Evolutionary conservation across 2,888 invertebrate genomes (phyloP).

Genomic region (Galerucella pusilla): DNA sequence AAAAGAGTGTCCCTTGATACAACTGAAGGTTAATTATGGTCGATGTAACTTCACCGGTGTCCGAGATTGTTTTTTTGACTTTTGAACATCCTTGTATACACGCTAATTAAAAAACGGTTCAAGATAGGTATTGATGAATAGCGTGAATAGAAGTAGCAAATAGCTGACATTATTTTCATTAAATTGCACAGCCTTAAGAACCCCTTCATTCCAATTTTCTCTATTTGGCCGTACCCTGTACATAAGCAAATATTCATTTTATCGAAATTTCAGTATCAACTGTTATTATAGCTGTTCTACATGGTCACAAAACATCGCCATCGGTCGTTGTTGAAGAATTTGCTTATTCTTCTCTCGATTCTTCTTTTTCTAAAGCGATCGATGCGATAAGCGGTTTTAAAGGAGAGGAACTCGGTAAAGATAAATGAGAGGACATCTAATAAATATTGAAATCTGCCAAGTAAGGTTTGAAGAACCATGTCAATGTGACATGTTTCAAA

Average conservation of each 20-base stretch:
- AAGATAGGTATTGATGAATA: too few species aligned
- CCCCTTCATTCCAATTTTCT: too few species aligned
- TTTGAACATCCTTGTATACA: too few species aligned
- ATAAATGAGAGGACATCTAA: slow-evolving; percentile 55
- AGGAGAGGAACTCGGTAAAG: slow-evolving; percentile 37
- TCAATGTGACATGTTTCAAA: slow-evolving; percentile 59
- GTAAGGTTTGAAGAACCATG: slow-evolving; percentile 63
- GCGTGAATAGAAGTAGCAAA: too few species aligned
- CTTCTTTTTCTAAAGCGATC: slow-evolving; percentile 43
- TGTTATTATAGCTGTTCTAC: slow-evolving; percentile 55
- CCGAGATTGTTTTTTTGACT: too few species aligned
- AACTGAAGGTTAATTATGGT: too few species aligned
- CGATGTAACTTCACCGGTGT: too few species aligned
- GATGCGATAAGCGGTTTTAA: slow-evolving; percentile 45
- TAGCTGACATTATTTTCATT: too few species aligned
- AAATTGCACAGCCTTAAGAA: too few species aligned
- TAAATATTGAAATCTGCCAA: slow-evolving; percentile 59
- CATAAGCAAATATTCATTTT: slow-evolving; percentile 30
- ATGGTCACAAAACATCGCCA: slow-evolving; percentile 53
- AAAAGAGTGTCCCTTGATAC: too few species aligned
- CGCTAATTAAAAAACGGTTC: too few species aligned
- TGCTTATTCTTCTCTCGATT: slow-evolving; percentile 29
- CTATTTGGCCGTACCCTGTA: too few species aligned
- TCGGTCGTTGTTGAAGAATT: slow-evolving; percentile 48
- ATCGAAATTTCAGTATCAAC: slow-evolving; percentile 53